Conservation (phyloP, 2,797 vertebrate species). For the Acestrorhynchus altus region DNA sequence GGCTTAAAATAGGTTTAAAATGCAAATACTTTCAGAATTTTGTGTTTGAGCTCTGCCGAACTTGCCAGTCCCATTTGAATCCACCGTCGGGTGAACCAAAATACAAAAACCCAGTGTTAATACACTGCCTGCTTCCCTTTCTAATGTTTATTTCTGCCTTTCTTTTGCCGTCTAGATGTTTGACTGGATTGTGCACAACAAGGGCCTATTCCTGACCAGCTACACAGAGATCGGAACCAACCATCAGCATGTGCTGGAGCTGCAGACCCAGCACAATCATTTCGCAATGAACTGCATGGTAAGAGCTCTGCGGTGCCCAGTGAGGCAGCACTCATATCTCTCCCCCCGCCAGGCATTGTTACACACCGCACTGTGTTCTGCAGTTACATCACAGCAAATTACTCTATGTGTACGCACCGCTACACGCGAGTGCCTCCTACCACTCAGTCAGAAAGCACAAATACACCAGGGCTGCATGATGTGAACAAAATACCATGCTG, state of each 20-base stretch:
- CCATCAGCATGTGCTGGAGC: constrained; percentile 86
- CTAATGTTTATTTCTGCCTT: constrained; percentile 15
- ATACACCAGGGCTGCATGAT: neutral
- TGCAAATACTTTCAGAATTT: too few species aligned
- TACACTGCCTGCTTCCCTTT: neutral
- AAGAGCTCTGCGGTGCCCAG: constrained; percentile 59
- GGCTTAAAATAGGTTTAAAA: neutral
- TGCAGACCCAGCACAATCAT: constrained; percentile 92
- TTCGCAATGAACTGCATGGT: constrained; percentile 93
- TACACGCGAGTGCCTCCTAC: neutral
- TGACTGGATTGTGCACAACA: constrained; percentile 89
- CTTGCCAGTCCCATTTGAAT: too few species aligned
- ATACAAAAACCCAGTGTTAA: too few species aligned
- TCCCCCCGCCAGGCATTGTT: constrained; percentile 4
- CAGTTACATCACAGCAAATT: constrained; percentile 2
- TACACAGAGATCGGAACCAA: constrained; percentile 88
- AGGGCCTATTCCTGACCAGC: constrained; percentile 86
- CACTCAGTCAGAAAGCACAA: neutral
- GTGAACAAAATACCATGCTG: neutral
- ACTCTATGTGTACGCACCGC: neutral
- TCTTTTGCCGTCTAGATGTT: constrained; percentile 80
- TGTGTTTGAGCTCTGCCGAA: too few species aligned
- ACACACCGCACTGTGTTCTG: neutral
- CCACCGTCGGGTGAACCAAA: too few species aligned
- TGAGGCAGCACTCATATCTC: constrained; percentile 1